These are phyloP conservation scores for Hirtodrosophila histrioides DNA, from an alignment of 2,888 invertebrate genomes.

Conservation along the genomic window DNA sequence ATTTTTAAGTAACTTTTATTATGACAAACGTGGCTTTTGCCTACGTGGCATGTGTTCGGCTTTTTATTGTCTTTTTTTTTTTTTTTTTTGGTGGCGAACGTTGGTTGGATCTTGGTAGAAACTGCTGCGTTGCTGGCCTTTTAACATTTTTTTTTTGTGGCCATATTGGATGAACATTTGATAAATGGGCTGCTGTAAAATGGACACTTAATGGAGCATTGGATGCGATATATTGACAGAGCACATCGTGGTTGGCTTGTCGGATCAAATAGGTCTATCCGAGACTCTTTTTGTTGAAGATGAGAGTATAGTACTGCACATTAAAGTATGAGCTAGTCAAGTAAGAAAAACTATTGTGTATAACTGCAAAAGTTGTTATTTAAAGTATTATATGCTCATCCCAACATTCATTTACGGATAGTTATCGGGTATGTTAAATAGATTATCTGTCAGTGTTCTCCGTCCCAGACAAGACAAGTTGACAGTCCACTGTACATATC, in stretches of 20 bases:
- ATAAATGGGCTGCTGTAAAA: conserved; percentile 59
- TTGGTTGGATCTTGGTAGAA: conserved; percentile 11
- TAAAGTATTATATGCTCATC: too few species aligned
- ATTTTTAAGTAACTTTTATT: conserved; percentile 75
- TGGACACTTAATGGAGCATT: conserved; percentile 59
- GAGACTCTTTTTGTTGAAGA: too few species aligned
- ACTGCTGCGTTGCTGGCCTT: conserved; percentile 11
- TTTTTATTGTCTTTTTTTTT: not conserved
- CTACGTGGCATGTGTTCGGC: conserved; percentile 32
- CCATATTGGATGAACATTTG: conserved; percentile 39
- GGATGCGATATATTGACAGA: conserved; percentile 7
- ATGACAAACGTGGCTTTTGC: conserved; percentile 65
- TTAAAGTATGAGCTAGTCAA: too few species aligned
- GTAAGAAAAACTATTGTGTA: too few species aligned
- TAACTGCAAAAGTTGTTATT: too few species aligned
- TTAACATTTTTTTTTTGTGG: conserved; percentile 16
- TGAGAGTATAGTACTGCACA: too few species aligned
- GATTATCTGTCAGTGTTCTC: too few species aligned
- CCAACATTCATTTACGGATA: too few species aligned
- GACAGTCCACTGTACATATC: too few species aligned
- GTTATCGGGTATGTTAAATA: too few species aligned
- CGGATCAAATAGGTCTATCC: not conserved
- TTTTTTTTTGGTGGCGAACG: conserved; percentile 14
- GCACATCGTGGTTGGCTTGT: too few species aligned
- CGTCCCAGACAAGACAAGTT: too few species aligned